A percentile compares a stretch with the other conserved stretches of the same genome.
phyloP scores from a whole-genome alignment of 1,140 invertebrate species.

The Phymastichus coffea region DNA sequence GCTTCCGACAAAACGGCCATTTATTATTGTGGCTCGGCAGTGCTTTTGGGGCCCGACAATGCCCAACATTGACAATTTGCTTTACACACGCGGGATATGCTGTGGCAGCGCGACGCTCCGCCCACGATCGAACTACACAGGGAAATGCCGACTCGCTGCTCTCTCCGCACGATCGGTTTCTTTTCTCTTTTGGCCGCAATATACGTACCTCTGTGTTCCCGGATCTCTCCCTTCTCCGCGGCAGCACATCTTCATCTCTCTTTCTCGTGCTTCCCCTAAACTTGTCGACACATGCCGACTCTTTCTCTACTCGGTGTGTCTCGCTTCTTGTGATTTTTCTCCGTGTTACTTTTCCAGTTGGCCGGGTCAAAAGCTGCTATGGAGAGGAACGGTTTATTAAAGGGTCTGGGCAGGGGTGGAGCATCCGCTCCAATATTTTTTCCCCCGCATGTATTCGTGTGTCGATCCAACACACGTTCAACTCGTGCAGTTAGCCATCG shows the following conservation, averaged over 20 bases:
- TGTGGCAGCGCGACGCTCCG: constrained; percentile 50
- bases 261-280: neutral
- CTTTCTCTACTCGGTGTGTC: no score
- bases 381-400: no score
- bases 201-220: neutral
- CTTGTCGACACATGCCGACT: neutral
- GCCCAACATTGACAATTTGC: constrained; percentile 53
- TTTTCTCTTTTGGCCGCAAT: neutral
- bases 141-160: constrained; percentile 33
- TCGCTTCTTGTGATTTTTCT: neutral
- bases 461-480: neutral
- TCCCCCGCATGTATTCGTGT: neutral
- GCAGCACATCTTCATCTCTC: neutral
- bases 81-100: constrained; percentile 48
- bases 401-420: neutral
- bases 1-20: constrained; percentile 38
- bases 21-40: constrained; percentile 47
- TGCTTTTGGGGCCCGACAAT: constrained; percentile 41
- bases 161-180: neutral
- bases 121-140: constrained; percentile 53
- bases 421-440: constrained; percentile 1
- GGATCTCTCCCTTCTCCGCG: neutral
- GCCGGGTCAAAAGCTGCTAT: constrained; percentile 7
- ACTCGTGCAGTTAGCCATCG: neutral
- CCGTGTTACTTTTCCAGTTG: neutral